Base-by-base conservation (phyloP, 1,140 invertebrate genomes). In the Antheraea mylitta region DNA sequence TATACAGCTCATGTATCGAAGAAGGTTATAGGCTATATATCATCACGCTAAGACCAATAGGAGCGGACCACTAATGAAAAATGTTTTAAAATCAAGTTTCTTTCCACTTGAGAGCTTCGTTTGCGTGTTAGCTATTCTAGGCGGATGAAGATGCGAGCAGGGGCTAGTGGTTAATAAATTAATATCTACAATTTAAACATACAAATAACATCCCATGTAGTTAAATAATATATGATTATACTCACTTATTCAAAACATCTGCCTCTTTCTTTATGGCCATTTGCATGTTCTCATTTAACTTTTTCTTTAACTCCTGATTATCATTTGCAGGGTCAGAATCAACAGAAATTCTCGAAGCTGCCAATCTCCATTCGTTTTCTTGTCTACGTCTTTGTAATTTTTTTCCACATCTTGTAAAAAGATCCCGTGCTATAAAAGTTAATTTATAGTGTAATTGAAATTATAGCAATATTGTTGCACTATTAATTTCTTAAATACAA, bases 311-410 rank as follows among this genome's bases (percentile, higher is more conserved):
- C 6, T 81, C 78, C 4, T 71, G 69, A 75, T 72, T 81, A 9
- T 78, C 72, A 60, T 87, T 85, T 11, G 86, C 84, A 18, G 90
- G 88, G 73, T 92, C 90, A 3, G 65, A 38, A 16, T 81, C 78
- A 10, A 72, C 22, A 5, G 77, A 62, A 53, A 92, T 77, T 68
- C 85, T 82, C 10, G 88, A 90, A 7, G 77, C 79, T 13, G 87
- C 86, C 63, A 86, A 63, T 63, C 88, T 78, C 90, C 90, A 92
- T 78, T 92, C 90, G 69, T 92, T 90, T 73, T 92, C 90, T 74
- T 92, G 90, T 69, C 90, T 77, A 7, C 90, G 82, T 36, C 87
- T 81, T 82, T 92, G 86, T n/a, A 92, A 71, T 71, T 89, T 92
- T 72, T 83, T 90, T n/a, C 90, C 90, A 76, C 90, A 92, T 73